Conservation (phyloP, 2,888 invertebrate genomes). For the Drosophila setosimentum region DNA sequence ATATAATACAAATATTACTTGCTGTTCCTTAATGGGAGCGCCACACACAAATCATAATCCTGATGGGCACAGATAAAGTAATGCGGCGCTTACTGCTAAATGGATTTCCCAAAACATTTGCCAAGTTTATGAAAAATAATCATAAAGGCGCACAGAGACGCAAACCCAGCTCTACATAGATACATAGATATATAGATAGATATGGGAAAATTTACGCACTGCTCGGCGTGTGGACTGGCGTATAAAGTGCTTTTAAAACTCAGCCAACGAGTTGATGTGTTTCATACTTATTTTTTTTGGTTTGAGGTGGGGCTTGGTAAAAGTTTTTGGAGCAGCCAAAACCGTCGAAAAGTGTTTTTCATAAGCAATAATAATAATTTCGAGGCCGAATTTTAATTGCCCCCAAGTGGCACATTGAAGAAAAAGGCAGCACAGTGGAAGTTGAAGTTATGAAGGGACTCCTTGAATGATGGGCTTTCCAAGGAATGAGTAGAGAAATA, state of each 20-base stretch:
- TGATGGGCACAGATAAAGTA: constrained; percentile 77
- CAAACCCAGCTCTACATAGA: constrained; percentile 19
- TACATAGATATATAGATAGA: constrained; percentile 12
- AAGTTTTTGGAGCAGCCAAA: constrained; percentile 49
- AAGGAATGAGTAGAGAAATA: background rate
- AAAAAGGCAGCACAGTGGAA: constrained; percentile 22
- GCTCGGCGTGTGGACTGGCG: constrained; percentile 64
- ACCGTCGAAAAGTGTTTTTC: constrained; percentile 74
- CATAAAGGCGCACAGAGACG: constrained; percentile 52
- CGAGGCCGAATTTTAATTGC: constrained; percentile 82
- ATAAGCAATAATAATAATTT: constrained; percentile 80
- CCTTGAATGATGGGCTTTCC: constrained; percentile 47
- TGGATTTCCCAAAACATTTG: constrained; percentile 82
- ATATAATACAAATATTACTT: constrained; percentile 6
- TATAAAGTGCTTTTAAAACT: constrained; percentile 80
- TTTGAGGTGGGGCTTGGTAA: constrained; percentile 26
- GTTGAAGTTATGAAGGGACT: constrained; percentile 33
- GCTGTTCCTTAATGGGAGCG: constrained; percentile 21
- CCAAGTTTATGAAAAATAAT: constrained; percentile 82
- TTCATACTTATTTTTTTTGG: constrained; percentile 4
- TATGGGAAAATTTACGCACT: constrained; percentile 63
- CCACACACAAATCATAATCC: constrained; percentile 71
- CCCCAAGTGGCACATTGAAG: constrained; percentile 81
- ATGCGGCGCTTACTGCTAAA: constrained; percentile 74
- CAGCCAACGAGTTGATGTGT: constrained; percentile 69